Percentiles rank a stretch among this genome's conserved stretches.
Evolutionary conservation across 1,140 invertebrate genomes (phyloP).

Genomic region (Papilio dardanus): DNA sequence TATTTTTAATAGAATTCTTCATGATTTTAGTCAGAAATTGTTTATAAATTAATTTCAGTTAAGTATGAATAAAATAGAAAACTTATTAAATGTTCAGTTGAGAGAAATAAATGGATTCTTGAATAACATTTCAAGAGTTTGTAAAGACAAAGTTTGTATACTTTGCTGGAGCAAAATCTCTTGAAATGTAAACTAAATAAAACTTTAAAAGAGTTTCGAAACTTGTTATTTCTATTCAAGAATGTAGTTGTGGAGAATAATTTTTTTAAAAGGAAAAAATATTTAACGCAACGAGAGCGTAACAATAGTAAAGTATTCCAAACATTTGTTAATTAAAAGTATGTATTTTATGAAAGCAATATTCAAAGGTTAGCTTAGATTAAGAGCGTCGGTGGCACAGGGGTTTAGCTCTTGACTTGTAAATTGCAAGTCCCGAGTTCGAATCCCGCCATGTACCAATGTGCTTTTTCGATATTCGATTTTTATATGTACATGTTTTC

Average conservation of each 20-base stretch:
- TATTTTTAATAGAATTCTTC: too few species aligned
- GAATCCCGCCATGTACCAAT: too few species aligned
- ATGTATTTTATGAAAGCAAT: not conserved
- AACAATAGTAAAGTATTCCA: not conserved
- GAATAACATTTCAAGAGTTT: conserved; percentile 7
- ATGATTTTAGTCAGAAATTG: too few species aligned
- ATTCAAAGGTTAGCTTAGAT: too few species aligned
- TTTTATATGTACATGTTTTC: too few species aligned
- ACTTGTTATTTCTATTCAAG: conserved; percentile 15
- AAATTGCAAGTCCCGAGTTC: too few species aligned
- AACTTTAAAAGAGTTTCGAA: conserved; percentile 11
- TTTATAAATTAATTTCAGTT: not conserved
- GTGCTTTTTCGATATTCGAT: too few species aligned
- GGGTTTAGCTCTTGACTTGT: too few species aligned
- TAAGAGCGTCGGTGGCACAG: too few species aligned
- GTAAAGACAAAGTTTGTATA: conserved; percentile 19
- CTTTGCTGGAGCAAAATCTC: conserved; percentile 15
- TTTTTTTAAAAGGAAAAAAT: not conserved
- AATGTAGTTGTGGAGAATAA: conserved; percentile 7
- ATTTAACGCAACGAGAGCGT: not conserved
- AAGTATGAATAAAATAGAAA: not conserved
- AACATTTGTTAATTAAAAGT: not conserved
- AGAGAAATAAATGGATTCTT: not conserved
- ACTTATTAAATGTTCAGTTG: not conserved
- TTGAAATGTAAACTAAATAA: conserved; percentile 18